Conservation (phyloP, 2,113 vertebrate species). For the Alligator mississippiensis region DNA sequence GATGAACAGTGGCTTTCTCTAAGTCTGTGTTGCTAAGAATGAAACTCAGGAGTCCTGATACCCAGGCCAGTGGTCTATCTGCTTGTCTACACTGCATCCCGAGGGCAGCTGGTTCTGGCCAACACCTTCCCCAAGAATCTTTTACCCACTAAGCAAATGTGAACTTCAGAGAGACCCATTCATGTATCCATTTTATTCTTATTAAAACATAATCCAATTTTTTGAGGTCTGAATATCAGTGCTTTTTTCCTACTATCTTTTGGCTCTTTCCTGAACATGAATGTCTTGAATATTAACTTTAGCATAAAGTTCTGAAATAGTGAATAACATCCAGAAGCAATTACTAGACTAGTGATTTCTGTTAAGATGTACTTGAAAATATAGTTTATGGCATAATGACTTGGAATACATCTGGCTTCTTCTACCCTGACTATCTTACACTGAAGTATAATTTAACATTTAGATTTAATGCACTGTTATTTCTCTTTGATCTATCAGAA, state of each 20-base stretch:
- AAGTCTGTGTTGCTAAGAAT: background rate
- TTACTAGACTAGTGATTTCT: background rate
- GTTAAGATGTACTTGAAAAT: fast-evolving
- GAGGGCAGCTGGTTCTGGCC: background rate
- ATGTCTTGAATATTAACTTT: fast-evolving
- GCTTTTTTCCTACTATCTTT: background rate
- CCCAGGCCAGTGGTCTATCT: background rate
- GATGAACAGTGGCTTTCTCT: too few relatives aligned
- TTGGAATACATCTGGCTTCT: background rate
- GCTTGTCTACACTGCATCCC: background rate
- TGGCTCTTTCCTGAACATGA: background rate
- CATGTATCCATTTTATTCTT: background rate
- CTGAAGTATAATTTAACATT: background rate
- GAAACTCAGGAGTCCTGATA: fast-evolving
- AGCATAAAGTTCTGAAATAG: background rate
- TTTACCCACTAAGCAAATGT: background rate
- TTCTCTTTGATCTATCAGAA: background rate
- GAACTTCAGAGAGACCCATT: background rate
- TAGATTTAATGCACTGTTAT: background rate
- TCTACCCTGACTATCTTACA: background rate
- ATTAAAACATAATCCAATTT: background rate
- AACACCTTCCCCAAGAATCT: background rate
- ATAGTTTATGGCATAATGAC: fast-evolving
- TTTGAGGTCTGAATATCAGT: background rate
- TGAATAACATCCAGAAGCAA: background rate